phyloP scores from a whole-genome alignment of 2,888 invertebrate genomes.

The Cantharis lateralis region DNA sequence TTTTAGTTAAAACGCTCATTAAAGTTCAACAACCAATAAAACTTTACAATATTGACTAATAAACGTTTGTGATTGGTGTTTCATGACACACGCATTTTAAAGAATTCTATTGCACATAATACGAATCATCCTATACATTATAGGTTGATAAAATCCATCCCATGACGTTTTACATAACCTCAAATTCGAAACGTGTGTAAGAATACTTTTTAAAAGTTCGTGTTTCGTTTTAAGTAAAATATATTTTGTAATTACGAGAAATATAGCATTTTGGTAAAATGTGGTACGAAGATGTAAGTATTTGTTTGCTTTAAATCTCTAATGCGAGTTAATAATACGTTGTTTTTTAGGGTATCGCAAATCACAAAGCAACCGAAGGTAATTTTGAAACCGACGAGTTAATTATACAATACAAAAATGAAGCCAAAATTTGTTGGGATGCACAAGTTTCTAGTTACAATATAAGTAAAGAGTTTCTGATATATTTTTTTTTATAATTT shows the following conservation, averaged over 20 bases:
- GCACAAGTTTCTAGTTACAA: constrained; percentile 68
- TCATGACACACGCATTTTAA: no score
- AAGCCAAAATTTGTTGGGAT: constrained; percentile 69
- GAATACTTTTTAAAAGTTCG: neutral
- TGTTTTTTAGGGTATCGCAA: neutral
- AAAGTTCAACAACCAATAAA: no score
- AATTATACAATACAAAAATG: constrained; percentile 64
- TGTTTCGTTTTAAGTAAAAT: neutral
- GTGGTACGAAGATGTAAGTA: constrained; percentile 14
- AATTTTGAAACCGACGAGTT: constrained; percentile 59
- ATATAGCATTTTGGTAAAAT: neutral
- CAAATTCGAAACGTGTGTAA: neutral
- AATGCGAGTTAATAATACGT: neutral
- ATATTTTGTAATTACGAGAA: neutral
- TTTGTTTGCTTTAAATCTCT: neutral
- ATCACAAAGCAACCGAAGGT: constrained; percentile 16
- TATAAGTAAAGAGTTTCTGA: constrained; percentile 58
- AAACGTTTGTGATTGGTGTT: no score
- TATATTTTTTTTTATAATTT: neutral
- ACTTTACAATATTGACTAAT: no score
- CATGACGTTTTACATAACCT: neutral
- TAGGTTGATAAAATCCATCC: neutral
- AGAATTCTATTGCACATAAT: no score
- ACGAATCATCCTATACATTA: neutral
- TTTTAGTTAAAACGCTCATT: no score